Conservation (phyloP, 2,113 vertebrate genomes). For the Parus major region DNA sequence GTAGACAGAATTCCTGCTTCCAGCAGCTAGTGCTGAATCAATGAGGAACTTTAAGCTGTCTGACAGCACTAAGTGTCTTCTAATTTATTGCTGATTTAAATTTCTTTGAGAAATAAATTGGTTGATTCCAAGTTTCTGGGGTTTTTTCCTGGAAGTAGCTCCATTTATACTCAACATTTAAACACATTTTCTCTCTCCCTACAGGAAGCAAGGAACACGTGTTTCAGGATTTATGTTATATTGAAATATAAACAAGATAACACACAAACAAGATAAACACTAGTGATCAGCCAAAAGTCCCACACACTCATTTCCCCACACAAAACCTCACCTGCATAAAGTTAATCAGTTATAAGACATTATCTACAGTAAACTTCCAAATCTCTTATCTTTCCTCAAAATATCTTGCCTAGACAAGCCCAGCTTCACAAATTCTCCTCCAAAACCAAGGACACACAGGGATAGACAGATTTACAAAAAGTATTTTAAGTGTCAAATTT, state of each 20-base stretch:
- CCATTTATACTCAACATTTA: not conserved
- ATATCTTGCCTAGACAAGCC: not conserved
- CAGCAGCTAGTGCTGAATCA: not conserved
- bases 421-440: not conserved
- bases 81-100: not conserved
- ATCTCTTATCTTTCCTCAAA: not conserved
- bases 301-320: not conserved
- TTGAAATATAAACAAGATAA: not conserved
- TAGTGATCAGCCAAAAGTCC: not conserved
- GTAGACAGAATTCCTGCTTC: not conserved
- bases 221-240: not conserved
- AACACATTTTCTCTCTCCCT: not conserved
- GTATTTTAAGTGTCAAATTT: slow-evolving; percentile 47
- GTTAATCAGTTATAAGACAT: not conserved
- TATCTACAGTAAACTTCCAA: not conserved
- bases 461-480: slow-evolving; percentile 27
- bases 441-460: not conserved
- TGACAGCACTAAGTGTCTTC: not conserved
- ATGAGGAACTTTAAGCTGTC: not conserved
- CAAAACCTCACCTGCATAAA: not conserved
- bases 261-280: not conserved
- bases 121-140: not conserved
- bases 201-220: not conserved
- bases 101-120: not conserved
- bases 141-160: not conserved